Evolutionary conservation across 1,140 invertebrate species (phyloP).

Genomic region (Druon quercuslanigerum): DNA sequence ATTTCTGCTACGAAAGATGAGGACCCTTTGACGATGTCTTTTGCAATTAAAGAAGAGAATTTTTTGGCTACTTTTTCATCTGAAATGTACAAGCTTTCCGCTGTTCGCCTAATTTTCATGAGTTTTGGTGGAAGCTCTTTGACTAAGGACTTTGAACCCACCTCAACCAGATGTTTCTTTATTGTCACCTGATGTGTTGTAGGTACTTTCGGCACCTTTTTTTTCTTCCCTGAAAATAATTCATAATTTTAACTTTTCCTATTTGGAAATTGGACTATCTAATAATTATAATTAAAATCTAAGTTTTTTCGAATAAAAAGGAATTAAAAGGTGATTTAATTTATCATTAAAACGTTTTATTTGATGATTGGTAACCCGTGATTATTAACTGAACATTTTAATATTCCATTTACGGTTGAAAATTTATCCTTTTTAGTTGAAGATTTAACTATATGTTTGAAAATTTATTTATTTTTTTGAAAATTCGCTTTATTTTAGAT

Average conservation of each 20-base stretch:
- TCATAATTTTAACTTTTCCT: not conserved
- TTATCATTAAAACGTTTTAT: too few species aligned
- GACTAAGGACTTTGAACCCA: not conserved
- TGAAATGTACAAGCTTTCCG: not conserved
- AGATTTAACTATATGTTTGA: too few species aligned
- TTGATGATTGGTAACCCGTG: too few species aligned
- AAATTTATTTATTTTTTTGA: too few species aligned
- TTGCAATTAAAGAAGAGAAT: not conserved
- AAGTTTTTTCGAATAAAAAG: too few species aligned
- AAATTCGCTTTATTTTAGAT: too few species aligned
- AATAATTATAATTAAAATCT: too few species aligned
- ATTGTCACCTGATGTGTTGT: not conserved
- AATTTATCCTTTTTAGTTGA: too few species aligned
- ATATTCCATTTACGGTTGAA: too few species aligned
- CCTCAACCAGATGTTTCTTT: not conserved
- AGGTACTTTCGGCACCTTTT: not conserved
- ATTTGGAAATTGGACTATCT: not conserved
- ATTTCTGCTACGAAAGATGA: slow-evolving; percentile 51
- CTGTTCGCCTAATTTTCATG: not conserved
- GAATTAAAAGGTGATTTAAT: too few species aligned
- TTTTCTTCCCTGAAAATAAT: not conserved
- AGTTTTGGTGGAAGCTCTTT: not conserved
- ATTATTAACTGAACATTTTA: too few species aligned
- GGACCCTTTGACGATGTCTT: not conserved
- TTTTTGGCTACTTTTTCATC: not conserved